Base-by-base conservation (phyloP, 2,113 vertebrate species). In the Damaliscus lunatus region DNA sequence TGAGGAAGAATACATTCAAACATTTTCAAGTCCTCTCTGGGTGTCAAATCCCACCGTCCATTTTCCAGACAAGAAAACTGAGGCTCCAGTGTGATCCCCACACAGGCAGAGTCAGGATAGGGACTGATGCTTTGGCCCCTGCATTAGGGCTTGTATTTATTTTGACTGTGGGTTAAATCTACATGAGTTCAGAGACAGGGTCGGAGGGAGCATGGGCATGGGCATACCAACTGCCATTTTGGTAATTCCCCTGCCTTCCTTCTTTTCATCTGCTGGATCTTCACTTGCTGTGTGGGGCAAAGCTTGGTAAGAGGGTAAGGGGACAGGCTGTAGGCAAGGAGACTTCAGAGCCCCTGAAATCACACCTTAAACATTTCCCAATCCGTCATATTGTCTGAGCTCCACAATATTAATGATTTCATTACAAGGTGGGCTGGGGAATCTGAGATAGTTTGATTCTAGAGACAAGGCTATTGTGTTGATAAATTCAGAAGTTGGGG, bases 171-270 rank as follows among this genome's bases (percentile, higher is more conserved):
- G 46, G 46, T 59, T 67, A 52, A 93, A 53, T 74, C 29, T n/a
- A 3, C 7, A 23, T 16, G 57, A 27, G 10, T 80, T 88, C 25
- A 50, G 88, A 67, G 36, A 43, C 29, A 77, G 36, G 43, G 21
- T 31, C 0, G 3, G 60, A 50, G 5, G 16, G 50, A 43, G 3
- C 4, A 6, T 4, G 10, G 27, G 31, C 10, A 6, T 3, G 60
- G 31, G 5, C 52, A 48, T 25, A 4, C 31, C 60, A 23, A 29
- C 7, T 36, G 14, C 10, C 14, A 52, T 48, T 80, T 59, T 64
- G 60, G 7, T 33, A 31, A 89, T 31, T 48, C 48, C n/a, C 29
- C 60, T 67, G 11, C 84, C 50, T 90, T 43, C 36, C 1, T 43
- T 40, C n/a, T 52, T 80, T 62, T 67, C 31, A 14, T n/a, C 16